Evolutionary conservation across 2,113 vertebrate genomes (phyloP).

Genomic region (Meles meles): DNA sequence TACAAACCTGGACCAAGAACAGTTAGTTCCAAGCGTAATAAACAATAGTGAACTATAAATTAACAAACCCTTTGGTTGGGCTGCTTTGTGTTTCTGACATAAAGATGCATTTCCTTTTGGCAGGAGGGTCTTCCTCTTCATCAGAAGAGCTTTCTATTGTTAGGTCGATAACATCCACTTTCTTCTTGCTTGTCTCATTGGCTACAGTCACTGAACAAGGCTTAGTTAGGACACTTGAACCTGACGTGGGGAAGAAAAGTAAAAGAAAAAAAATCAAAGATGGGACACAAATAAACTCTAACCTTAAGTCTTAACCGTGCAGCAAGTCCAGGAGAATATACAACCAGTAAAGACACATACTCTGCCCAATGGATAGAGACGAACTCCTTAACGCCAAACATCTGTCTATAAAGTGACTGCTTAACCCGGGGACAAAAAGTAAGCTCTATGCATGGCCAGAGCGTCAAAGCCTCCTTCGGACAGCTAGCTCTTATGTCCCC

Average conservation of each 20-base stretch:
- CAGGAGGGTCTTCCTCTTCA: constrained; percentile 87
- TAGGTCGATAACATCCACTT: constrained; percentile 95
- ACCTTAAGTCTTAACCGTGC: background rate
- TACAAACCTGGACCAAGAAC: constrained; percentile 33
- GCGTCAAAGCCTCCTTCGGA: background rate
- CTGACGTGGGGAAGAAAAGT: constrained; percentile 67
- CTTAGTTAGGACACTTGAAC: constrained; percentile 84
- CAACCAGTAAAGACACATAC: background rate
- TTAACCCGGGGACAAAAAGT: background rate
- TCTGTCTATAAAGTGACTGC: background rate
- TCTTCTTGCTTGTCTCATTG: constrained; percentile 88
- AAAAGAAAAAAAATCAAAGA: background rate
- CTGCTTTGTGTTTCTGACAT: constrained; percentile 90
- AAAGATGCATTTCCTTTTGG: constrained; percentile 92
- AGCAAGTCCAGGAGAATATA: background rate
- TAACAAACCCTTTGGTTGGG: constrained; percentile 91
- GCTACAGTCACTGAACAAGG: constrained; percentile 81
- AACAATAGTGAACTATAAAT: constrained; percentile 74
- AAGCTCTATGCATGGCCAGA: background rate
- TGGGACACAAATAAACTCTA: background rate
- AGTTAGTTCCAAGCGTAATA: constrained; percentile 52
- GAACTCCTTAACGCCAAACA: background rate
- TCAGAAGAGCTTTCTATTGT: constrained; percentile 95
- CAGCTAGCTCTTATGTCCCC: background rate
- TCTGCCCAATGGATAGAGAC: background rate